Conservation (phyloP, 2,113 vertebrate species). For the Zosterops japonicus region DNA sequence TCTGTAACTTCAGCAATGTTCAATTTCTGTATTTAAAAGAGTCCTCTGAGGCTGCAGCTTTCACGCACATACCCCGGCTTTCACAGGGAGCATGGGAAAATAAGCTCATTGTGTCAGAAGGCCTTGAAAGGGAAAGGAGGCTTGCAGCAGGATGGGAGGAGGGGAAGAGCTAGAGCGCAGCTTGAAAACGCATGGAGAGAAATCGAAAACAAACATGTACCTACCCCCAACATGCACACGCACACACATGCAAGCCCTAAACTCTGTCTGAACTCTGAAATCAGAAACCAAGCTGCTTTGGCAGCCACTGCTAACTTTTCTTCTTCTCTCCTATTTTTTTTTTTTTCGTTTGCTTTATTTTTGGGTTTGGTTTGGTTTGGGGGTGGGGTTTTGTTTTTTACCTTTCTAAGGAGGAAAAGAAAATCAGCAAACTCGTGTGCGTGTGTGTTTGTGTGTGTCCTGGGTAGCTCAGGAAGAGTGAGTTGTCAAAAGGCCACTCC, state of each 20-base stretch:
- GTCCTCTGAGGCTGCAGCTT: conserved; percentile 34
- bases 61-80: neutral
- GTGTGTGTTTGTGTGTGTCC: neutral
- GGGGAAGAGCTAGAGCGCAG: neutral
- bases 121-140: conserved; percentile 61
- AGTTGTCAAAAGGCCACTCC: conserved; percentile 41
- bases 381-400: neutral
- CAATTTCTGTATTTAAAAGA: conserved; percentile 38
- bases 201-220: neutral
- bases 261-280: conserved; percentile 29
- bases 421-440: neutral
- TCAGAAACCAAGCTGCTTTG: neutral
- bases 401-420: conserved; percentile 41
- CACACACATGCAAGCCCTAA: neutral
- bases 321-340: neutral
- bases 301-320: neutral
- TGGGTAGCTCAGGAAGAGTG: conserved; percentile 6
- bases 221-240: neutral
- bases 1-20: conserved; percentile 5
- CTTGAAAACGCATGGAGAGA: conserved; percentile 3
- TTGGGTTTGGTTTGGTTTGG: neutral
- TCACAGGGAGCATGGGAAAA: conserved; percentile 60
- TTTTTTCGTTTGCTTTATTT: neutral
- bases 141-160: neutral
- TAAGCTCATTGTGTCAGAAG: conserved; percentile 48